Percentiles rank a stretch among this genome's conserved stretches.
phyloP scores from a whole-genome alignment of 2,888 invertebrate species.

The Phortica magna region DNA sequence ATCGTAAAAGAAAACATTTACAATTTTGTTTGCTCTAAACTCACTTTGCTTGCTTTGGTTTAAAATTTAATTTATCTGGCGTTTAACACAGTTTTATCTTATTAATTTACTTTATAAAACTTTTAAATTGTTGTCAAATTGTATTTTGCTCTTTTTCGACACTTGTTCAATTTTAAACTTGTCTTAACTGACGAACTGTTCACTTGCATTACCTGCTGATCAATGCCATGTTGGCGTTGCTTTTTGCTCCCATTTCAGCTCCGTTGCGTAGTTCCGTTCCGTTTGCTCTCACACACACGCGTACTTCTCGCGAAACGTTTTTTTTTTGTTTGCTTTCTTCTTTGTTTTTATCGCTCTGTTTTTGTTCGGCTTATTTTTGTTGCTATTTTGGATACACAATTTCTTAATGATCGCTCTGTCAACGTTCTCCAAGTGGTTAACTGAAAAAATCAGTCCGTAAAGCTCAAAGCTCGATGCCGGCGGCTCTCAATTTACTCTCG shows the following conservation, averaged over 20 bases:
- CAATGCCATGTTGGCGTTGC: slow-evolving; percentile 67
- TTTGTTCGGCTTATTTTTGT: slow-evolving; percentile 28
- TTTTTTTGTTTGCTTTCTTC: slow-evolving; percentile 18
- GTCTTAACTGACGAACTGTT: slow-evolving; percentile 52
- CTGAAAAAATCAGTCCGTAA: neutral
- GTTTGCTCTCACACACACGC: neutral
- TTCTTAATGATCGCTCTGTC: neutral
- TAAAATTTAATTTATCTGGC: neutral
- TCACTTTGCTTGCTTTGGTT: neutral
- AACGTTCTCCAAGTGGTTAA: too few relatives aligned
- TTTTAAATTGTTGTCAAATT: neutral
- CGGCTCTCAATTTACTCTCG: slow-evolving; percentile 22
- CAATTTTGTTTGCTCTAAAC: neutral
- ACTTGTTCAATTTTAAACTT: neutral
- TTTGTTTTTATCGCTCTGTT: slow-evolving; percentile 42
- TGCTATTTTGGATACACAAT: slow-evolving; percentile 40
- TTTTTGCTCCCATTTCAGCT: slow-evolving; percentile 56
- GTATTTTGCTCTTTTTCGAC: neutral
- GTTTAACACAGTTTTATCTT: neutral
- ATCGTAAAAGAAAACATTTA: neutral
- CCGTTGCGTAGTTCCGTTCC: slow-evolving; percentile 15
- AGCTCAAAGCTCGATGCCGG: neutral
- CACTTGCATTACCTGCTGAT: slow-evolving; percentile 74
- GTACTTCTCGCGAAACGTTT: too few relatives aligned
- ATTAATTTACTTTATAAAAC: neutral